phyloP scores from a whole-genome alignment of 2,797 vertebrate species.

The Acridotheres tristis region DNA sequence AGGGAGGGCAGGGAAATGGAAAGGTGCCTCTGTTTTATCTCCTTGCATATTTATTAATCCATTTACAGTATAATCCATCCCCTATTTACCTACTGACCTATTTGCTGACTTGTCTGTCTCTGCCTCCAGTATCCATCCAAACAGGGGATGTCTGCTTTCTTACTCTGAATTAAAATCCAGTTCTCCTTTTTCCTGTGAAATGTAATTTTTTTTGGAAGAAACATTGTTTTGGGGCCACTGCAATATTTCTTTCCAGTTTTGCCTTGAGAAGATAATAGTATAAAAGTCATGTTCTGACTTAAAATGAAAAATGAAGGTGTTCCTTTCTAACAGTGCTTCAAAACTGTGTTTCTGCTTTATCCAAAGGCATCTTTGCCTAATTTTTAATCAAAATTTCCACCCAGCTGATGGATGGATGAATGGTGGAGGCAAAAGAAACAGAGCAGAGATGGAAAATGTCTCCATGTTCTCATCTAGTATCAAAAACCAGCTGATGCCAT shows the following conservation, averaged over 20 bases:
- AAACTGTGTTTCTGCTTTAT: neutral
- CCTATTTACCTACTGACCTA: neutral
- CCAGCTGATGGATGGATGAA: neutral
- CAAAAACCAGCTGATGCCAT: neutral
- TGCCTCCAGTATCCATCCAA: neutral
- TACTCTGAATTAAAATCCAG: neutral
- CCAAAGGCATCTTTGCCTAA: neutral
- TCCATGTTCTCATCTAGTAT: neutral
- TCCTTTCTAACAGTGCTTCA: neutral
- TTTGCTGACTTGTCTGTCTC: neutral
- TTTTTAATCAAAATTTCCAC: neutral
- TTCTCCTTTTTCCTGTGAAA: neutral
- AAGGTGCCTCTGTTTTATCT: neutral
- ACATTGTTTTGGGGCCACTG: neutral
- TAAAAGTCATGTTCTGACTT: neutral
- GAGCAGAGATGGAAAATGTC: neutral
- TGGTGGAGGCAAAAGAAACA: neutral
- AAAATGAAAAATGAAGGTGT: slow-evolving; percentile 4
- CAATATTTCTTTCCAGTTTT: slow-evolving; percentile 14
- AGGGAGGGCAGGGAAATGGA: slow-evolving; percentile 1
- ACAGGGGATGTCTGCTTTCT: neutral
- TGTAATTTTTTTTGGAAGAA: neutral
- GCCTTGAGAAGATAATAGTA: slow-evolving; percentile 8
- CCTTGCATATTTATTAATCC: neutral
- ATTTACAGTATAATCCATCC: neutral